phyloP scores from a whole-genome alignment of 2,888 invertebrate species.

The Pediacus dermestoides region DNA sequence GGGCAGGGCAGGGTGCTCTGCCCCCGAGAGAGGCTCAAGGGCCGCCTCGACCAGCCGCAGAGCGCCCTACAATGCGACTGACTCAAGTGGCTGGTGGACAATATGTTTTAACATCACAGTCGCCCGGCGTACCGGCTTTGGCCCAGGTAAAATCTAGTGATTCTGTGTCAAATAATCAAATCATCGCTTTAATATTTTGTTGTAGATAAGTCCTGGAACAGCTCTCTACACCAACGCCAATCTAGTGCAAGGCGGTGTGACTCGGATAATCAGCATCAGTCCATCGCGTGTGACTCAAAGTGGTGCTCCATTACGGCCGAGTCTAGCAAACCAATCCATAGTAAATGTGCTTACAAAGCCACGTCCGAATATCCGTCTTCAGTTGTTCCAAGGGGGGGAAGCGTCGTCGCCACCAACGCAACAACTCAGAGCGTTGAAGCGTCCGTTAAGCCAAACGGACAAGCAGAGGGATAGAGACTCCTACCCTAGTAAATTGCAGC shows the following conservation, averaged over 20 bases:
- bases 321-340: slow-evolving; percentile 49
- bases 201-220: slow-evolving; percentile 33
- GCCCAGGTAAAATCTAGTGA: slow-evolving; percentile 48
- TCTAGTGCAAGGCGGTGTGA: slow-evolving; percentile 50
- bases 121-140: slow-evolving; percentile 50
- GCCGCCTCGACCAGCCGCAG: slow-evolving; percentile 40
- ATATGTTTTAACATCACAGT: slow-evolving; percentile 45
- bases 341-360: slow-evolving; percentile 46
- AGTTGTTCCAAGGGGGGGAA: slow-evolving; percentile 34
- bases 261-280: slow-evolving; percentile 54
- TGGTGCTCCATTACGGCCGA: slow-evolving; percentile 45
- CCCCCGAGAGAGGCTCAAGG: slow-evolving; percentile 46
- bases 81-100: slow-evolving; percentile 48
- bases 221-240: slow-evolving; percentile 30
- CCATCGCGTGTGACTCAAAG: slow-evolving; percentile 42
- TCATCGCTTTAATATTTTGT: slow-evolving; percentile 1
- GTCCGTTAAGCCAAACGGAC: slow-evolving; percentile 49
- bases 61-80: slow-evolving; percentile 46
- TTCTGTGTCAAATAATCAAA: too few relatives aligned
- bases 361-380: slow-evolving; percentile 42
- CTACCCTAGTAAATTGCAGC: slow-evolving; percentile 58
- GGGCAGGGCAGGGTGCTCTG: slow-evolving; percentile 51
- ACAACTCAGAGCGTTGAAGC: slow-evolving; percentile 42
- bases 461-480: slow-evolving; percentile 53
- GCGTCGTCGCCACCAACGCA: slow-evolving; percentile 34